These are phyloP conservation scores for Anguilla megastoma DNA, from an alignment of 2,797 vertebrate species.

Conservation along the genomic window DNA sequence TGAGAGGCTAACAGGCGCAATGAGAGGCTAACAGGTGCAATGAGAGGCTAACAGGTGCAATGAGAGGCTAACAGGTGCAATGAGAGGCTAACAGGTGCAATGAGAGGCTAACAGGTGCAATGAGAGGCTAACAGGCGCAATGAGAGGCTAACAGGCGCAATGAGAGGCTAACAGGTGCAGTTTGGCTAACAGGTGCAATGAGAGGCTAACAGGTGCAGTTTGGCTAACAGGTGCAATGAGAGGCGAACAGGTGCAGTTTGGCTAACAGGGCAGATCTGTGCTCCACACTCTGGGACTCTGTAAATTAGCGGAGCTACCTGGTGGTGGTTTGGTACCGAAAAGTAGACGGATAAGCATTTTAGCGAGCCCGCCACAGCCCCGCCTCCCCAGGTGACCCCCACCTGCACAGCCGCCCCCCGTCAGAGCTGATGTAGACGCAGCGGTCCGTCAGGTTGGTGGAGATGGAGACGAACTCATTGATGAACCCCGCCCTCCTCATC, in stretches of 20 bases:
- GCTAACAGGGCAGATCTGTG: neutral
- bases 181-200: neutral
- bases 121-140: neutral
- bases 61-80: too few species aligned
- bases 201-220: neutral
- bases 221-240: neutral
- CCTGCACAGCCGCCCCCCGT: conserved; percentile 95
- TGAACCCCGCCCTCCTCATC: conserved; percentile 94
- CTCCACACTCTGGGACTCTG: too few species aligned
- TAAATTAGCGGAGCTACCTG: too few species aligned
- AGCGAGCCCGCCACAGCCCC: too few species aligned
- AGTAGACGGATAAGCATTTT: too few species aligned
- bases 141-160: neutral
- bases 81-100: neutral
- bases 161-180: neutral
- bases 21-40: neutral
- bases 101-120: neutral
- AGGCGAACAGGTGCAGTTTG: neutral
- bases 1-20: too few species aligned
- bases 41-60: neutral
- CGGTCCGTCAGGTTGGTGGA: conserved; percentile 94
- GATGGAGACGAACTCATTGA: conserved; percentile 98
- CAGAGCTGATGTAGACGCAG: conserved; percentile 97
- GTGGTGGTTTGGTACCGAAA: too few species aligned
- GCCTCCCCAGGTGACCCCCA: conserved; percentile 50